These are phyloP conservation scores for Odontocolon sp. DNA, from an alignment of 2,888 invertebrate genomes.

Conservation along the genomic window DNA sequence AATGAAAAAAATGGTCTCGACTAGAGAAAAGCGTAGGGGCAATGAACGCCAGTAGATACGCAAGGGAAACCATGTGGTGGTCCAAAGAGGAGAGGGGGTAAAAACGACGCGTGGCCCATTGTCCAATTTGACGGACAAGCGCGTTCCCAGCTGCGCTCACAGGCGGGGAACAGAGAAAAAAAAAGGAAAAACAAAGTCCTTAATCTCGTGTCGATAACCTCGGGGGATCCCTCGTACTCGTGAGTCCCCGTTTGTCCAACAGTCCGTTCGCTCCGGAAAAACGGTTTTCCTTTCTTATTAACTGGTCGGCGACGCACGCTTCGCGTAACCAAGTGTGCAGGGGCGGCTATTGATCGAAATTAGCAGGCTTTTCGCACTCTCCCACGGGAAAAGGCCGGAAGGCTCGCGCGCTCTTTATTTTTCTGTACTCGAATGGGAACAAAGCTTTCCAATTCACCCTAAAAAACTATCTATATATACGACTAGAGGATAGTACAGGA, in stretches of 20 bases:
- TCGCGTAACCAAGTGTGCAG: background rate
- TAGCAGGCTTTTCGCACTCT: slow-evolving; percentile 49
- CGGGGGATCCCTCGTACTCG: slow-evolving; percentile 26
- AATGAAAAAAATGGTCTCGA: slow-evolving; percentile 52
- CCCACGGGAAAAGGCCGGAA: slow-evolving; percentile 21
- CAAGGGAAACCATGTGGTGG: background rate
- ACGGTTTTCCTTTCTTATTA: slow-evolving; percentile 57
- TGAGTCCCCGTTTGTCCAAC: too few relatives aligned
- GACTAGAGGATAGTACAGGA: background rate
- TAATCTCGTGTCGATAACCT: slow-evolving; percentile 50
- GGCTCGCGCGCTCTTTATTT: too few relatives aligned
- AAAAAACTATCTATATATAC: background rate
- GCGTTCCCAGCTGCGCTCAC: slow-evolving; percentile 51
- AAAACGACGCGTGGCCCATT: slow-evolving; percentile 68
- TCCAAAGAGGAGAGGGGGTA: slow-evolving; percentile 17
- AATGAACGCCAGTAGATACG: slow-evolving; percentile 26
- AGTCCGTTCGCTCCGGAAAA: slow-evolving; percentile 34
- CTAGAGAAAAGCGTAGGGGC: slow-evolving; percentile 32
- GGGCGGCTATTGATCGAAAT: slow-evolving; percentile 48
- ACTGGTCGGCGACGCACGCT: slow-evolving; percentile 44
- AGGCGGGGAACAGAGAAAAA: slow-evolving; percentile 17
- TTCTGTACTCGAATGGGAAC: too few relatives aligned
- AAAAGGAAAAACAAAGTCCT: slow-evolving; percentile 62
- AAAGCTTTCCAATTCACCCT: slow-evolving; percentile 29
- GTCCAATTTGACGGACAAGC: slow-evolving; percentile 63